Base-by-base conservation (phyloP, 2,888 invertebrate species). In the Spilarctia lutea region DNA sequence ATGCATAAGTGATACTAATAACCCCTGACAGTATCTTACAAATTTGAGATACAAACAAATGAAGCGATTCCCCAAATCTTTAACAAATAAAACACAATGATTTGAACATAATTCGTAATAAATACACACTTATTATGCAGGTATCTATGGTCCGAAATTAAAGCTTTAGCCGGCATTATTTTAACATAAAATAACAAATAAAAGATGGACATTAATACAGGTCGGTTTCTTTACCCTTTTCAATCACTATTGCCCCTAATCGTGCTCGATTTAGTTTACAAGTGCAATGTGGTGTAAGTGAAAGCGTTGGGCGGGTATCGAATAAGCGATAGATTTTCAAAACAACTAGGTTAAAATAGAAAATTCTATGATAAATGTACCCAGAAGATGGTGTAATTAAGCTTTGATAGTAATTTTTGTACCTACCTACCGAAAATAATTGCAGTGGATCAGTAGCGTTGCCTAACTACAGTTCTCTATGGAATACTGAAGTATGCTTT, bases 181-280 rank as follows among this genome's bases (percentile, higher is more conserved):
- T 86, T 84, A 85, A 85, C 83, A 88, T 87, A 88, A 87, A 88
- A 86, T 87, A 88, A 87, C 89, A 89, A 91, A 89, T 91, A 89
- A 87, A 90, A 88, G 87, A 86, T 85, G 85, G 86, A 89, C 89
- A 89, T 89, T 87, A 90, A 89, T 89, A 88, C 89, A 84, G 89
- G 91, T 90, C 91, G 91, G 91, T 89, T 89, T 85, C 88, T 91
- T 91, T 94, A 92, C 94, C 94, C 94, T 93, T 92, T 92, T 94
- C 94, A 94, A 94, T 93, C 94, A 93, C 94, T 95, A 94, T 94
- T 94, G 94, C 94, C 92, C 92, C 91, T 94, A 95, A 95, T 95
- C 94, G 94, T 83, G 90, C 83, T 86, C 89, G 92, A 93, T 92
- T 93, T 91, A 89, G 91, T 92, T 91, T 90, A 92, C 91, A 89